These are phyloP conservation scores for Fringilla coelebs DNA, from an alignment of 2,797 vertebrate genomes.

Conservation along the genomic window DNA sequence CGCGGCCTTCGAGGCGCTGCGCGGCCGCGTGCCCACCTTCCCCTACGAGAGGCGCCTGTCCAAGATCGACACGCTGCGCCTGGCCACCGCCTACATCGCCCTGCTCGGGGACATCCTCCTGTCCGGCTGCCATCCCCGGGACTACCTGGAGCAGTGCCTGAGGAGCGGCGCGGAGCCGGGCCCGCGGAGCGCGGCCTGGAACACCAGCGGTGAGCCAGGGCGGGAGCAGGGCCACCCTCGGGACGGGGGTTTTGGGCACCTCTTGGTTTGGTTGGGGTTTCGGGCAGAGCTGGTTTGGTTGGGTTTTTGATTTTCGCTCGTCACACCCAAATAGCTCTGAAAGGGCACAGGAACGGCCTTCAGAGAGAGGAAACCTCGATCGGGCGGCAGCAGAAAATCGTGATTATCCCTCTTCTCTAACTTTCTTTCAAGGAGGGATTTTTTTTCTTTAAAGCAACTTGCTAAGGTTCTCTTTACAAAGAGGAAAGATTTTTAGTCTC, in stretches of 20 bases:
- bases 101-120: constrained; percentile 81
- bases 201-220: constrained; percentile 78
- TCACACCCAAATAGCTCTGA: no score
- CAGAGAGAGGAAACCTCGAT: neutral
- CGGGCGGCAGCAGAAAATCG: rapidly evolving
- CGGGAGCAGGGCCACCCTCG: rapidly evolving
- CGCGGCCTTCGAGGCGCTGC: constrained; percentile 79
- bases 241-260: neutral
- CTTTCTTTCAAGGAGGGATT: neutral
- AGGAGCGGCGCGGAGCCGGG: constrained; percentile 76
- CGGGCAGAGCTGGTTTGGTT: no score
- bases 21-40: constrained; percentile 81
- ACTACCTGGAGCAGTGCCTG: constrained; percentile 80
- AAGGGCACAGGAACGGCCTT: rapidly evolving
- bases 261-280: no score
- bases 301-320: rapidly evolving
- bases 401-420: no score
- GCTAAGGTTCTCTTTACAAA: neutral
- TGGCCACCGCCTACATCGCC: constrained; percentile 83
- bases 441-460: neutral
- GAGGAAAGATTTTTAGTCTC: neutral
- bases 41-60: constrained; percentile 84
- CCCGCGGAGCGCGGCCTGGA: constrained; percentile 78
- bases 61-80: constrained; percentile 80
- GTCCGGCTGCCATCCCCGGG: constrained; percentile 78